Percentiles rank a stretch among this genome's conserved stretches.
Conservation (phyloP, 2,797 vertebrate genomes). For the Toxotes lorentzi region DNA sequence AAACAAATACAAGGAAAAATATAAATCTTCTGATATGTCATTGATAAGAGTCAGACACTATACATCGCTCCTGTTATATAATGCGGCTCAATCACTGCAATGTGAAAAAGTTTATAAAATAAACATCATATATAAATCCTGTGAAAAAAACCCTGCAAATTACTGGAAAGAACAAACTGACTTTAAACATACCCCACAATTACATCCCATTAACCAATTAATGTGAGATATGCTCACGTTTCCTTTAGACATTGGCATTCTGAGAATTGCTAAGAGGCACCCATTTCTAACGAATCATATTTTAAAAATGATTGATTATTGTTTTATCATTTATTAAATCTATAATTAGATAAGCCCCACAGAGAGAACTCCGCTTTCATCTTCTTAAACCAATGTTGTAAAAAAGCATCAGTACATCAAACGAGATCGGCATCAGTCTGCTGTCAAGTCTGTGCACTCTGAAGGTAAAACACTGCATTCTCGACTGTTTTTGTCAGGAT, state of each 20-base stretch:
- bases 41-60: too few species aligned
- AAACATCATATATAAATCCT: not conserved
- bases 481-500: not conserved
- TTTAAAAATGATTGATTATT: slow-evolving; percentile 24
- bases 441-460: slow-evolving; percentile 22
- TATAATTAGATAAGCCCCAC: slow-evolving; percentile 28
- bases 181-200: not conserved
- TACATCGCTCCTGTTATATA: not conserved
- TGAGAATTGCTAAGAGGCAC: not conserved
- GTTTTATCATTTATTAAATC: slow-evolving; percentile 17
- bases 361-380: slow-evolving; percentile 34
- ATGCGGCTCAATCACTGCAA: not conserved
- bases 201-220: not conserved
- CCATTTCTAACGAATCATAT: slow-evolving; percentile 15
- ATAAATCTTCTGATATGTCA: too few species aligned
- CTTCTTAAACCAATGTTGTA: slow-evolving; percentile 10
- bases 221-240: not conserved
- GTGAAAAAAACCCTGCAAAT: not conserved
- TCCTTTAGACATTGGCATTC: not conserved
- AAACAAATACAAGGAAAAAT: not conserved
- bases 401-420: slow-evolving; percentile 23
- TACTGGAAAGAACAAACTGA: too few species aligned
- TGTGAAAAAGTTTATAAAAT: not conserved
- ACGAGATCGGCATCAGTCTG: slow-evolving; percentile 9
- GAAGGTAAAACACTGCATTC: not conserved